These are phyloP conservation scores for Macrocentrus cingulum DNA, from an alignment of 1,140 invertebrate genomes.

Conservation along the genomic window DNA sequence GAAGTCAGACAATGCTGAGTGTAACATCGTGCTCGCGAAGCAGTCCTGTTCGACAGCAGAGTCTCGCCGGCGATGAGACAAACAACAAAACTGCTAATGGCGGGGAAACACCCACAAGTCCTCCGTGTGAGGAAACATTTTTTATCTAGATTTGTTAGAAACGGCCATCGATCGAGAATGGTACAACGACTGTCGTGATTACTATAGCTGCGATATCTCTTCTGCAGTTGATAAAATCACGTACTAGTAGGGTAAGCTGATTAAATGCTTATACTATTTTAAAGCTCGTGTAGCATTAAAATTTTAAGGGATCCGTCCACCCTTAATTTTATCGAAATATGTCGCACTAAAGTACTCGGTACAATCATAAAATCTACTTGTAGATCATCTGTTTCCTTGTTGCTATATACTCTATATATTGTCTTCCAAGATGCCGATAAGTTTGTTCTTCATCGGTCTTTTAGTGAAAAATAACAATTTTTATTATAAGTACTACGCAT, in stretches of 20 bases:
- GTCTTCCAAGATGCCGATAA: slow-evolving; percentile 12
- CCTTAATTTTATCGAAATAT: slow-evolving; percentile 7
- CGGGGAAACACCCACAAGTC: slow-evolving; percentile 45
- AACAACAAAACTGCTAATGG: slow-evolving; percentile 47
- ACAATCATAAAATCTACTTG: slow-evolving; percentile 10
- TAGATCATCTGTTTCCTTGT: slow-evolving; percentile 3
- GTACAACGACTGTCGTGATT: no score
- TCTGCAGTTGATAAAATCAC: no score
- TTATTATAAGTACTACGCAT: neutral
- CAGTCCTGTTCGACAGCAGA: slow-evolving; percentile 47
- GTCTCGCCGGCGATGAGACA: slow-evolving; percentile 24
- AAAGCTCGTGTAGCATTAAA: neutral
- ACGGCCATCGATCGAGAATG: no score
- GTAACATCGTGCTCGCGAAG: slow-evolving; percentile 56
- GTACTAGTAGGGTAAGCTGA: neutral
- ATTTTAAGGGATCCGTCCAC: slow-evolving; percentile 17
- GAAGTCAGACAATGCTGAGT: slow-evolving; percentile 59
- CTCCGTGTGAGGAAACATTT: slow-evolving; percentile 54
- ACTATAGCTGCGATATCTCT: no score
- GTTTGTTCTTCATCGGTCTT: neutral
- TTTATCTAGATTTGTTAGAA: slow-evolving; percentile 46
- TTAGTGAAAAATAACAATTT: neutral
- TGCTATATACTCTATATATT: slow-evolving; percentile 5
- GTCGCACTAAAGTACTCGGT: neutral
- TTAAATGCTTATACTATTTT: neutral